These are phyloP conservation scores for Poecilia picta DNA, from an alignment of 2,797 vertebrate genomes.

Conservation along the genomic window DNA sequence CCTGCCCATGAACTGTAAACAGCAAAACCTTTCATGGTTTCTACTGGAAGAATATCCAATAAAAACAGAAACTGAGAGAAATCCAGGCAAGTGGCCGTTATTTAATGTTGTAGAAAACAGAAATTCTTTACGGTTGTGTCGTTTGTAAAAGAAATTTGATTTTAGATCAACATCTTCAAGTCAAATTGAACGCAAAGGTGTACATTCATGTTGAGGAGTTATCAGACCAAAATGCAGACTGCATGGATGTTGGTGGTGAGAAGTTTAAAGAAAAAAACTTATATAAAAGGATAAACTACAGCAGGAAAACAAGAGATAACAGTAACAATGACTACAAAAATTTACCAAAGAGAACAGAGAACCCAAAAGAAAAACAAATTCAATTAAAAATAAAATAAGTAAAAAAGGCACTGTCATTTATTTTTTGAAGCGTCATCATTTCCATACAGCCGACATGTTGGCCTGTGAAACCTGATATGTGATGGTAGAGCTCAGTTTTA, in stretches of 20 bases:
- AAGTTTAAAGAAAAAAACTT: neutral
- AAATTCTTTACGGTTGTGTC: neutral
- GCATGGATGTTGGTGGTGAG: neutral
- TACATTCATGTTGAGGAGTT: neutral
- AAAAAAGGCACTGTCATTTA: neutral
- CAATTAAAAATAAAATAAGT: neutral
- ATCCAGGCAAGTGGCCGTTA: neutral
- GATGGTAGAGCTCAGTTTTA: conserved; percentile 44
- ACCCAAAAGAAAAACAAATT: neutral
- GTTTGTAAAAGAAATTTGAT: neutral
- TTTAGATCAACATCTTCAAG: neutral
- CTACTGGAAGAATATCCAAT: neutral
- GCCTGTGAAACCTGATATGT: conserved; percentile 33
- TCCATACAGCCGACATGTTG: conserved; percentile 22
- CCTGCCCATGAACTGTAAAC: neutral
- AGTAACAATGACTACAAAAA: neutral
- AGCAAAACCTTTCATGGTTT: neutral
- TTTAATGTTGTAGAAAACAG: neutral
- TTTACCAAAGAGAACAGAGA: neutral
- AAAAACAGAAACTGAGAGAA: neutral
- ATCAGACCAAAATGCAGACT: neutral
- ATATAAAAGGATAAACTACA: neutral
- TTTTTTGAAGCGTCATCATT: conserved; percentile 14
- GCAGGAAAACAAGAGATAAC: neutral
- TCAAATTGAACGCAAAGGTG: neutral